phyloP scores from a whole-genome alignment of 2,797 vertebrate species.

The Notolepis coatsorum region DNA sequence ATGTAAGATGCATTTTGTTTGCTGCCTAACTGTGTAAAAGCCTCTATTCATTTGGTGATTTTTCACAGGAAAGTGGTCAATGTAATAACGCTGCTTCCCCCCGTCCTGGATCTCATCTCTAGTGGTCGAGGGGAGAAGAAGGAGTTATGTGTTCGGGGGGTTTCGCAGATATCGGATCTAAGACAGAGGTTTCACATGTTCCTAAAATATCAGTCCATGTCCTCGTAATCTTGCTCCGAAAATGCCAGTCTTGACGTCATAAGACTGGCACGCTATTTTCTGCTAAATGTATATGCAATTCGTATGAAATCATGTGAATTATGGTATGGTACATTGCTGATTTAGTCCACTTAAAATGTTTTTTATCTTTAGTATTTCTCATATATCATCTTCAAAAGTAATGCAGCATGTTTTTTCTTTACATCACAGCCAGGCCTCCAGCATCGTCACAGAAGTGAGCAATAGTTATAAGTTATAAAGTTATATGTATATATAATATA shows the following conservation, averaged over 20 bases:
- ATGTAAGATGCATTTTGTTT: constrained; percentile 84
- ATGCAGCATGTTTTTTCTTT: constrained; percentile 19
- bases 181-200: constrained; percentile 42
- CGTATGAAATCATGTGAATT: constrained; percentile 12
- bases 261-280: no score
- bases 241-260: no score
- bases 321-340: constrained; percentile 6
- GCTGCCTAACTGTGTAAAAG: constrained; percentile 76
- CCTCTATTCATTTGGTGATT: constrained; percentile 77
- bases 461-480: no score
- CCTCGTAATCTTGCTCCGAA: constrained; percentile 49
- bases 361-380: constrained; percentile 26
- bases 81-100: constrained; percentile 54
- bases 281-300: no score
- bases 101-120: constrained; percentile 53
- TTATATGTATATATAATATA: no score
- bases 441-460: no score
- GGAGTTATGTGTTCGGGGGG: constrained; percentile 26
- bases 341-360: constrained; percentile 25
- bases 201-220: constrained; percentile 34
- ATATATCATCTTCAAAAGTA: constrained; percentile 27
- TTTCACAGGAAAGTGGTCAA: constrained; percentile 64
- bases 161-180: no score
- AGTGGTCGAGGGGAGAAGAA: constrained; percentile 28
- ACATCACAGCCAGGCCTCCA: not conserved